Evolutionary conservation across 2,797 vertebrate species (phyloP), one percentile per base, ranked within the genome.

Genomic region (Chaetodon trifasciatus): DNA sequence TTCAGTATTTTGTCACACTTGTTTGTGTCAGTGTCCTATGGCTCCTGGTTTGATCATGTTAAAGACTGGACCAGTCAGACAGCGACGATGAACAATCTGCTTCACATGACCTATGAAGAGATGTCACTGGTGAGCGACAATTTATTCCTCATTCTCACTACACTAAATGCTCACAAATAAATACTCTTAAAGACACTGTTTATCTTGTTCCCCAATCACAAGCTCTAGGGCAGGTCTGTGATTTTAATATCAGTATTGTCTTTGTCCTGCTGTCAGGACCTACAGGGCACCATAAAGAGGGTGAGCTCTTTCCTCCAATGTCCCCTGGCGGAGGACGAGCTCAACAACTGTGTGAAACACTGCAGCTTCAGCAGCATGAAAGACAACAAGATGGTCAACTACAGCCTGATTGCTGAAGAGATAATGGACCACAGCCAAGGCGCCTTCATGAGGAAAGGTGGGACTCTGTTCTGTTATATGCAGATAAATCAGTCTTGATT

Each of bases 21-120:
- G 11, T 28, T 52, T 74, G 32, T 78, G 67, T 0, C 92, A 98
- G 97, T 97, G 83, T 73, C 91, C 70, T 97, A 90, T 0, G 97
- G 97, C 23, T 97, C 96, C 64, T 98, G 97, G 97, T 98, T 98
- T 66, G 94, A 97, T 42, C 97, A 98, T 0, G 16, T 97, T 66
- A 97, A 94, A 70, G 96, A 91, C 47, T 98, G 97, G 97, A 94
- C 95, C 63, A 82, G 80, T 70, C 93, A 95, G 79, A 70, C 44
- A 46, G 82, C 63, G 47, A 78, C 92, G 2, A 84, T 94, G 66
- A 77, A 94, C 55, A 91, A 94, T 84, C 89, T 97, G 81, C 82
- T 97, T 63, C 96, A 93, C 1, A 17, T 97, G 81, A 96, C 96
- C 37, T 97, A 97, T 0, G 97, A 98, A 89, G 96, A 97, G 63